Conservation (phyloP, 2,797 vertebrate species). For the Zalophus californianus region DNA sequence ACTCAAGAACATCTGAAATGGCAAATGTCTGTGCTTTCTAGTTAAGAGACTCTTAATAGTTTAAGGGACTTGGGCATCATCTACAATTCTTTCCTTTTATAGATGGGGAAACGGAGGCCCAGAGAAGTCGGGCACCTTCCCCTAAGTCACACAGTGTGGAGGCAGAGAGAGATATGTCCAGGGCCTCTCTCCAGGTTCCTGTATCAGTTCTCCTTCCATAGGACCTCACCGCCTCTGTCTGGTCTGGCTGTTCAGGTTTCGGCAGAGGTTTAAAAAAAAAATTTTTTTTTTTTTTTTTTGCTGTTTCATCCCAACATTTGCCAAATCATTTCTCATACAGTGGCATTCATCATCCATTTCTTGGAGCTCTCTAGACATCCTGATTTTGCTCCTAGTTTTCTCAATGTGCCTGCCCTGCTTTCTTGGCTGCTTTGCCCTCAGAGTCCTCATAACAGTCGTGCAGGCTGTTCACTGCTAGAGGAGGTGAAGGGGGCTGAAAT, state of each 20-base stretch:
- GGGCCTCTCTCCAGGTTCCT: not conserved
- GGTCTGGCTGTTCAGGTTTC: not conserved
- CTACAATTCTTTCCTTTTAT: not conserved
- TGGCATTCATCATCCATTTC: constrained; percentile 7
- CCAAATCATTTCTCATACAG: not conserved
- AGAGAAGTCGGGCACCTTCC: not conserved
- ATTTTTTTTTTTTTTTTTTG: not conserved
- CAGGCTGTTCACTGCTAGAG: not conserved
- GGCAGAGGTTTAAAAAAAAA: not conserved
- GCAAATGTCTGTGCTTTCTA: not conserved
- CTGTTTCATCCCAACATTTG: not conserved
- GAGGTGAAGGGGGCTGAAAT: not conserved
- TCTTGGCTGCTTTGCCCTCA: constrained; percentile 1
- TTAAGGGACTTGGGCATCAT: not conserved
- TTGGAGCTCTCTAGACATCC: not conserved
- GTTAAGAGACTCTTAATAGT: not conserved
- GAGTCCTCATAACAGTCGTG: not conserved
- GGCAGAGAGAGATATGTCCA: not conserved
- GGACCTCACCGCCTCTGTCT: not conserved
- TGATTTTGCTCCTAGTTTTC: constrained; percentile 40
- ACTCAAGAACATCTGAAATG: not conserved
- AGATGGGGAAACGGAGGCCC: not conserved
- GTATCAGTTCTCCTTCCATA: not conserved
- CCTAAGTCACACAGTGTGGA: not conserved
- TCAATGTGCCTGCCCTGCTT: not conserved